Percentiles rank a stretch among this genome's conserved stretches.
Evolutionary conservation across 2,797 vertebrate species (phyloP).

Genomic region (Phaenicophaeus curvirostris): DNA sequence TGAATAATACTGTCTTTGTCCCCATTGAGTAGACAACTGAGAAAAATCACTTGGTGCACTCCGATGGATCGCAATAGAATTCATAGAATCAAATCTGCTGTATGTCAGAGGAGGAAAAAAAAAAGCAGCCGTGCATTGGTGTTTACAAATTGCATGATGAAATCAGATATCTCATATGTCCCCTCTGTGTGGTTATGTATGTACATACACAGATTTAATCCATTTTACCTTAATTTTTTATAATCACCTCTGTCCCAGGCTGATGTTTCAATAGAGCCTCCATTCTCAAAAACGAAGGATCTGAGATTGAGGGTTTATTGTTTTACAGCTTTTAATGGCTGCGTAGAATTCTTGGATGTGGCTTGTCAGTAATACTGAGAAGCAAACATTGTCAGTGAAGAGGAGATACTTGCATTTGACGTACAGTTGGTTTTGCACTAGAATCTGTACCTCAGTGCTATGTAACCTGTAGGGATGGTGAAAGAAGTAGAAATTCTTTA

Average conservation of each 20-base stretch:
- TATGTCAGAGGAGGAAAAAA: not conserved
- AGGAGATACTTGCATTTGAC: not conserved
- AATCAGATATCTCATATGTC: not conserved
- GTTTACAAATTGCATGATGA: not conserved
- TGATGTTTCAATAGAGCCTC: not conserved
- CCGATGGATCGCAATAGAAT: not conserved
- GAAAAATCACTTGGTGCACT: slow-evolving; percentile 1
- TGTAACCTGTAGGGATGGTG: not conserved
- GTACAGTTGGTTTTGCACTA: not conserved
- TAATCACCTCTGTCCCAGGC: not conserved
- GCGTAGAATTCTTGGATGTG: not conserved
- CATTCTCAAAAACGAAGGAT: not conserved
- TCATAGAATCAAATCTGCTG: not conserved
- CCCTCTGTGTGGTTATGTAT: not conserved
- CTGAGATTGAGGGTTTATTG: not conserved
- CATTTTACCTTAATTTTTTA: not conserved
- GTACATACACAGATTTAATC: not conserved
- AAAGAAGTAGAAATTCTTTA: not conserved
- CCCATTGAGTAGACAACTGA: not conserved
- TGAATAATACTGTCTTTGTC: not conserved
- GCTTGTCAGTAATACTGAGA: not conserved
- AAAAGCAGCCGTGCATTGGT: not conserved
- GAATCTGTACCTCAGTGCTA: not conserved
- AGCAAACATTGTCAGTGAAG: not conserved
- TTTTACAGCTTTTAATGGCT: not conserved